Evolutionary conservation across 2,888 invertebrate genomes (phyloP), one percentile per base, ranked within the genome.

Genomic region (Ischnura elegans): DNA sequence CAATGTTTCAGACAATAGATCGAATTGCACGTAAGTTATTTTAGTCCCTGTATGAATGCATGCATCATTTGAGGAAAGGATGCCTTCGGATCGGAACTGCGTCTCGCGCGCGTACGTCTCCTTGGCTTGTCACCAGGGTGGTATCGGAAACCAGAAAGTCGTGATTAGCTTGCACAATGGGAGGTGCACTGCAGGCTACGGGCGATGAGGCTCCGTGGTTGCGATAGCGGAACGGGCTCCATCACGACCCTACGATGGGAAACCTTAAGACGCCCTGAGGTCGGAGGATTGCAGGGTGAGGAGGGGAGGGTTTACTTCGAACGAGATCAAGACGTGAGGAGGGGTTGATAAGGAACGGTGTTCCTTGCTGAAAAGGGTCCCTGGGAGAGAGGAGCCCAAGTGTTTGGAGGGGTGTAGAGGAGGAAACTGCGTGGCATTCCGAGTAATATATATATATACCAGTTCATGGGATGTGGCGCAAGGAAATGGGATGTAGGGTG

Each of bases 81-180:
- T 51, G 10, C 51, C 19, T 51, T 51, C 51, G 51, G 51, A 61
- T 3, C 5, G 10, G 61, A n/a, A 4, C 61, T n/a, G 4, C n/a
- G 61, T 19, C n/a, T 8, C n/a, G n/a, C 66, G 76, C 61, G 45
- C 93, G 61, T 55, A 94, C n/a, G n/a, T 51, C 13, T 76, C 36
- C 25, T 8, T 8, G 2, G 8, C 36, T 36, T 36, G 36, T 36
- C 36, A 76, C 76, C 29, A 10, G 0, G 13, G 16, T 16, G 13
- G 36, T 25, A 36, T 13, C 6, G 61, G 25, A 36, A 76, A 76
- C 66, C 66, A 29, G 66, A 29, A 13, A 76, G 61, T 76, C 29
- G 66, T 76, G 66, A 76, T 76, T 76, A 36, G 13, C 36, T 10
- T 76, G 29, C 76, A 36, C 29, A 76, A 36, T 76, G 76, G 5